phyloP scores from a whole-genome alignment of 2,113 vertebrate genomes.

The Taxidea taxus region DNA sequence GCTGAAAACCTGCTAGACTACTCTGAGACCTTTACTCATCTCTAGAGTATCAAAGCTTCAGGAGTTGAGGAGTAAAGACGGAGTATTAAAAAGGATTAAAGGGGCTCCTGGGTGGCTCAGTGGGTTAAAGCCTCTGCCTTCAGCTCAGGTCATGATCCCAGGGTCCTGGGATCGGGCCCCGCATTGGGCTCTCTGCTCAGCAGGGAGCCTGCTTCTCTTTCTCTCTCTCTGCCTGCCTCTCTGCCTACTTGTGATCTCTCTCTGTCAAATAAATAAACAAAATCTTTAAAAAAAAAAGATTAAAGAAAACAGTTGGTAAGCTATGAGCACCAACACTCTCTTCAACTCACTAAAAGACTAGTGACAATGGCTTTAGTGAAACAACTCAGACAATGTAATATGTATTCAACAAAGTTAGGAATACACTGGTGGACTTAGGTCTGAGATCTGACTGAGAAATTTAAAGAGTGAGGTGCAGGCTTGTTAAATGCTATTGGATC shows the following conservation, averaged over 20 bases:
- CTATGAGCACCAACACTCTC: background rate
- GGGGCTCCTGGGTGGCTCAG: too few relatives aligned
- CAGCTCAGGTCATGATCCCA: too few relatives aligned
- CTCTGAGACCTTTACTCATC: background rate
- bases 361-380: background rate
- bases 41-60: background rate
- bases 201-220: too few relatives aligned
- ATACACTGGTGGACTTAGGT: too few relatives aligned
- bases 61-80: background rate
- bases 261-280: too few relatives aligned
- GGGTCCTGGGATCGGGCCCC: too few relatives aligned
- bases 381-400: background rate
- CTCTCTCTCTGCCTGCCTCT: too few relatives aligned
- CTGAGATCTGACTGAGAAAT: background rate
- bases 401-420: background rate
- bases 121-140: too few relatives aligned
- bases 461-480: background rate
- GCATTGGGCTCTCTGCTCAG: too few relatives aligned
- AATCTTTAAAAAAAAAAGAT: background rate
- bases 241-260: too few relatives aligned
- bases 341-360: background rate
- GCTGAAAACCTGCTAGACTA: background rate
- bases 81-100: background rate
- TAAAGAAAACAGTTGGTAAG: background rate
- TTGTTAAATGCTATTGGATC: background rate